These are phyloP conservation scores for Heteromurus nitidus DNA, from an alignment of 2,888 invertebrate species.

Conservation along the genomic window DNA sequence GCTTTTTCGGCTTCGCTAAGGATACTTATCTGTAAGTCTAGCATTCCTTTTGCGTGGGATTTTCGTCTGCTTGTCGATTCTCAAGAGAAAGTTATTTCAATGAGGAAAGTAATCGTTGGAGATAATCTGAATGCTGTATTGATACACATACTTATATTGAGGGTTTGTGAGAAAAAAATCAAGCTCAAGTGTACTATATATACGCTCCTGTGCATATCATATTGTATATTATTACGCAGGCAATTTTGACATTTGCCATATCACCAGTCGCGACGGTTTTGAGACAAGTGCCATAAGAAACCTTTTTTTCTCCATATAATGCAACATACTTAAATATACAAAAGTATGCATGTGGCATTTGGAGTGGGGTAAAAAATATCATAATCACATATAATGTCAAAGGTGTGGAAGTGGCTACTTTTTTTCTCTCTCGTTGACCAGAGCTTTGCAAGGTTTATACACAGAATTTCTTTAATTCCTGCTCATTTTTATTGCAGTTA, in stretches of 20 bases:
- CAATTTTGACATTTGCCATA: no score
- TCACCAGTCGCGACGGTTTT: no score
- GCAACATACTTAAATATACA: neutral
- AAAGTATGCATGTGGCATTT: slow-evolving; percentile 57
- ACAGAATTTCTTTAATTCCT: slow-evolving; percentile 35
- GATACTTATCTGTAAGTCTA: no score
- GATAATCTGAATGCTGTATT: no score
- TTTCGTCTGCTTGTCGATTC: no score
- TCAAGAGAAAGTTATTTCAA: no score
- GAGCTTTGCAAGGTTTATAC: neutral
- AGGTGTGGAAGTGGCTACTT: neutral
- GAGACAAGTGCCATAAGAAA: slow-evolving; percentile 6
- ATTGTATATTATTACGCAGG: no score
- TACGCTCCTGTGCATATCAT: no score
- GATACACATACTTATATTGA: neutral
- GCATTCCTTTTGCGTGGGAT: neutral
- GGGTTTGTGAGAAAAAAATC: neutral
- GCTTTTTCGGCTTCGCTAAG: neutral
- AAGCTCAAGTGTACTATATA: no score
- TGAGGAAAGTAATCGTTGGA: no score
- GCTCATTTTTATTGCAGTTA: slow-evolving; percentile 51
- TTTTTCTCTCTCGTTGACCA: slow-evolving; percentile 27
- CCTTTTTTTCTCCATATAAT: slow-evolving; percentile 16
- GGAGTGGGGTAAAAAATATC: slow-evolving; percentile 50
- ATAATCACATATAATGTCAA: slow-evolving; percentile 26